Conservation (phyloP, 2,888 invertebrate species). For the Loripinus fragilis region DNA sequence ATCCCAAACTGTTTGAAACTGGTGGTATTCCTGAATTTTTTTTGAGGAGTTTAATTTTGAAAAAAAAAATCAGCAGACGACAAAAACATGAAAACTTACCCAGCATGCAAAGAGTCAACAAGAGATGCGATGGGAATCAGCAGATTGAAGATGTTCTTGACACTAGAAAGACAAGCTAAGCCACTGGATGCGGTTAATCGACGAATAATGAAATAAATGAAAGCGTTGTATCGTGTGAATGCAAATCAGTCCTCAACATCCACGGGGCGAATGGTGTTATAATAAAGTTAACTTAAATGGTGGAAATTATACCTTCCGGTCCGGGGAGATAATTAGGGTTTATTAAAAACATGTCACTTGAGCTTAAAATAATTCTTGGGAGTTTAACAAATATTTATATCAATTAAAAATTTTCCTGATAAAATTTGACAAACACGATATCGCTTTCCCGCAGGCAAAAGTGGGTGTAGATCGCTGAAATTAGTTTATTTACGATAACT, state of each 20-base stretch:
- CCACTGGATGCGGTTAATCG: not conserved
- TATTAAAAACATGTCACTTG: conserved; percentile 27
- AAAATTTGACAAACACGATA: not conserved
- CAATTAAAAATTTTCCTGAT: conserved; percentile 44
- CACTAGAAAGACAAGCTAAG: not conserved
- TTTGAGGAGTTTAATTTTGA: no score
- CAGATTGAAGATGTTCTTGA: not conserved
- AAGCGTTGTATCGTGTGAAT: conserved; percentile 11
- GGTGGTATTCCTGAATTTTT: no score
- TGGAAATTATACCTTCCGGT: conserved; percentile 16
- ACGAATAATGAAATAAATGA: conserved; percentile 10
- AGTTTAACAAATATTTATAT: conserved; percentile 47
- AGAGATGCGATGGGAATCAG: not conserved
- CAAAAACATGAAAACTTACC: no score
- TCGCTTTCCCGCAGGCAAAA: conserved; percentile 4
- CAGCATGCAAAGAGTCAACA: no score
- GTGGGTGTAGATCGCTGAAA: not conserved
- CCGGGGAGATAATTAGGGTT: not conserved
- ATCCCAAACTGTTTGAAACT: no score
- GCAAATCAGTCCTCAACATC: conserved; percentile 6
- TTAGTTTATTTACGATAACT: conserved; percentile 3
- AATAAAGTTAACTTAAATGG: conserved; percentile 13
- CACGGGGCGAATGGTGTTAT: conserved; percentile 7
- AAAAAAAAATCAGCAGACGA: no score
- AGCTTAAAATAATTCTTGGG: conserved; percentile 58